Evolutionary conservation across 2,113 vertebrate genomes (phyloP).

Genomic region (Zingel zingel): DNA sequence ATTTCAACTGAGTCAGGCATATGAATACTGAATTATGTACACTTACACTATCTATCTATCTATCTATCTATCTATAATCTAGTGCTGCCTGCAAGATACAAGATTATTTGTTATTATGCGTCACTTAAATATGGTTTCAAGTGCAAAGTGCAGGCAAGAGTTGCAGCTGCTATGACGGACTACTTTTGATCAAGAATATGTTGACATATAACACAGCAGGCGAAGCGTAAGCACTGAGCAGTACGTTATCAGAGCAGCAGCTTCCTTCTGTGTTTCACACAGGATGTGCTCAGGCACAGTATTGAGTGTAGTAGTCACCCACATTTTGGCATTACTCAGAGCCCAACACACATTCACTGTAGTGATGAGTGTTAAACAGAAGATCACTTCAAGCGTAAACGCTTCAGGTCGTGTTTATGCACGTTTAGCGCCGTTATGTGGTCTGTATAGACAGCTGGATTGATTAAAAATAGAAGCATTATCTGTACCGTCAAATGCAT

Average conservation of each 20-base stretch:
- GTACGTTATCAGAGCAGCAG: background rate
- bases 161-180: background rate
- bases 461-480: background rate
- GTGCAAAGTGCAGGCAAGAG: background rate
- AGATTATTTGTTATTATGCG: too few relatives aligned
- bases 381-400: too few relatives aligned
- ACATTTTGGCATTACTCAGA: background rate
- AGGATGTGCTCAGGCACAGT: background rate
- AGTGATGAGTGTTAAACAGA: background rate
- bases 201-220: background rate
- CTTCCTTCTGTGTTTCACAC: background rate
- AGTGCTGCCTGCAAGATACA: too few relatives aligned
- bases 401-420: background rate
- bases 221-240: background rate
- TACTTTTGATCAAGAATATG: background rate
- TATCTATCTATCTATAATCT: too few relatives aligned
- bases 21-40: background rate
- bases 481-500: background rate
- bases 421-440: background rate
- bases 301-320: background rate
- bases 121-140: background rate
- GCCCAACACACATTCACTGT: too few relatives aligned
- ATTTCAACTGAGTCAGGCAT: too few relatives aligned
- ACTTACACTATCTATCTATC: too few relatives aligned
- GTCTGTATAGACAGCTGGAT: background rate